A percentile compares a stretch with the other conserved stretches of the same genome.
Evolutionary conservation across 2,113 vertebrate species (phyloP).

Genomic region (Gallinago jamesoni): DNA sequence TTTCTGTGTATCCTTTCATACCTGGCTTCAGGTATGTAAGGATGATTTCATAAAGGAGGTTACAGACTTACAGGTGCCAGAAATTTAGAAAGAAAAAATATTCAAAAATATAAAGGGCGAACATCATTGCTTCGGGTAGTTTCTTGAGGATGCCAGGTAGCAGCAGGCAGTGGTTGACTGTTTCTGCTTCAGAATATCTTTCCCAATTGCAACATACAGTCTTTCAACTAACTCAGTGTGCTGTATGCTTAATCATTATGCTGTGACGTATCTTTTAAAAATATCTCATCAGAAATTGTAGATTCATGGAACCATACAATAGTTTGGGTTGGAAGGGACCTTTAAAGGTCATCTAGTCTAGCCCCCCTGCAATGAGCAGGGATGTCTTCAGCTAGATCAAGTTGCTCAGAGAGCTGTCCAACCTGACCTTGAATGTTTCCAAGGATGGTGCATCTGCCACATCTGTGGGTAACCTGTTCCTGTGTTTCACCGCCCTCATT

Average conservation of each 20-base stretch:
- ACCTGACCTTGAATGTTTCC: not conserved
- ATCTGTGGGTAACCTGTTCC: not conserved
- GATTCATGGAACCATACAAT: not conserved
- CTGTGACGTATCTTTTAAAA: not conserved
- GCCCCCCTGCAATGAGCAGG: not conserved
- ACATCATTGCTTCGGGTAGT: conserved; percentile 13
- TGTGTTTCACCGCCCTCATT: not conserved
- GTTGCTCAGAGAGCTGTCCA: not conserved
- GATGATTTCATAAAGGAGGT: conserved; percentile 1
- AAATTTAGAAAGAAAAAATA: not conserved
- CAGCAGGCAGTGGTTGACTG: conserved; percentile 1
- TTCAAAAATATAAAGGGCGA: conserved; percentile 3
- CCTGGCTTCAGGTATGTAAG: not conserved
- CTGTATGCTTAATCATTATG: not conserved
- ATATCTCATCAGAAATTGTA: not conserved
- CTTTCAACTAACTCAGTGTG: not conserved
- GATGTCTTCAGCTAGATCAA: not conserved
- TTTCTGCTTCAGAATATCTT: not conserved
- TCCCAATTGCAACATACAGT: not conserved
- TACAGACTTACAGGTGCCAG: not conserved
- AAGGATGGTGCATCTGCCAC: not conserved
- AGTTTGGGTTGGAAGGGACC: not conserved
- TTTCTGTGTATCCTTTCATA: not conserved
- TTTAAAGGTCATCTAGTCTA: not conserved
- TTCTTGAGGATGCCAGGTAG: conserved; percentile 18